Evolutionary conservation across 2,888 invertebrate genomes (phyloP), one percentile per base, ranked within the genome.

Genomic region (Volucella bombylans): DNA sequence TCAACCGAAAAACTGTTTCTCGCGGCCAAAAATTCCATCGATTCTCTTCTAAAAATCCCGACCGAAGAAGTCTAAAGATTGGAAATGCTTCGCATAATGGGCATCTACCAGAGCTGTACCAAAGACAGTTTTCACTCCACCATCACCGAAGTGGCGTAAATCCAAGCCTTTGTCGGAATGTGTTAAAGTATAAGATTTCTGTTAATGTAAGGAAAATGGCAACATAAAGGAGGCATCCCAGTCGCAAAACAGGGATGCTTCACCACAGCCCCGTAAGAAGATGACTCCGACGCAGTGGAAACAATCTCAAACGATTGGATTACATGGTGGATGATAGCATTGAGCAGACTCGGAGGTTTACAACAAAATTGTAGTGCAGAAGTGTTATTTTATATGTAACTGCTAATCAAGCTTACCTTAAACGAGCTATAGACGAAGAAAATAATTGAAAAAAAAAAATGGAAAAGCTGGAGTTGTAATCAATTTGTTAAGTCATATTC

Each of bases 1-100:
- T 18, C 43, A 39, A 9, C 82, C 82, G 1, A 82, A 78, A 47
- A 77, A 77, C 12, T 71, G 10, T n/a, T 82, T 64, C 6, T 61
- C 77, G 1, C 43, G 23, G 6, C 55, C 50, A 3, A 78, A 64
- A 9, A 2, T 8, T 1, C 12, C 10, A 4, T 52, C 31, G 1
- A 77, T 78, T 0, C 82, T 82, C n/a, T 86, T 82, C 11, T 68
- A 86, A 23, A 82, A 73, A 39, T 62, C 55, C 0, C 82, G 82
- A 8, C 86, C 86, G 9, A 82, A 78, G 78, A 39, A 50, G 0
- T 12, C 8, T n/a, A 41, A 8, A 10, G 82, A 78, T 41, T 82
- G 78, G 78, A 79, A 39, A 38, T 2, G n/a, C 8, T 82, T 82
- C 55, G 8, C 61, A 0, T 61, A 11, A 0, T 86, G 86, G 86